Conservation (phyloP, 2,113 vertebrate species). For the Triplophysa rosa region DNA sequence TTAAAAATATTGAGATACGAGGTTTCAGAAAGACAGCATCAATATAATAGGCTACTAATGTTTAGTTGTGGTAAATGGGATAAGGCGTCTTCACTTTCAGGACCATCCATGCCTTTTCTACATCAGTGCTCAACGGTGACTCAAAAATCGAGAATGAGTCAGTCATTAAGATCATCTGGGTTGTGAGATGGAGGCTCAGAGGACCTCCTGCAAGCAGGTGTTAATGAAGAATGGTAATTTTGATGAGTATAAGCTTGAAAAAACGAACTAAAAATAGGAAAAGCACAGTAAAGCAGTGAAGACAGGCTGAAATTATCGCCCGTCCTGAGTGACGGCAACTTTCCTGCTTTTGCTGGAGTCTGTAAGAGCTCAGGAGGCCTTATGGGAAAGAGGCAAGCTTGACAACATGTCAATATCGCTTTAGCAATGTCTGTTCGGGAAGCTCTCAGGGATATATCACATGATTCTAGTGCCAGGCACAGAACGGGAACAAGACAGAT, state of each 20-base stretch:
- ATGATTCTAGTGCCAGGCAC: slow-evolving; percentile 60
- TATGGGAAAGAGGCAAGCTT: slow-evolving; percentile 72
- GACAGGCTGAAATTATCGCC: slow-evolving; percentile 73
- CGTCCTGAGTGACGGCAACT: slow-evolving; percentile 66
- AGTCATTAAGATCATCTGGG: slow-evolving; percentile 44
- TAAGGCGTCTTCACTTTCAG: not conserved
- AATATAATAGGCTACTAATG: not conserved
- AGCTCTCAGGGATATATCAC: slow-evolving; percentile 78
- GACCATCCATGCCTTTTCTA: slow-evolving; percentile 19
- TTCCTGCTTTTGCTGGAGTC: slow-evolving; percentile 70
- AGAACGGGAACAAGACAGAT: slow-evolving; percentile 61
- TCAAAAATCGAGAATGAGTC: slow-evolving; percentile 42
- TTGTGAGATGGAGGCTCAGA: slow-evolving; percentile 59
- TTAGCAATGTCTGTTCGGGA: slow-evolving; percentile 69
- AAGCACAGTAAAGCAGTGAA: slow-evolving; percentile 68
- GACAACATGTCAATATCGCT: slow-evolving; percentile 82
- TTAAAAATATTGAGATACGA: too few species aligned
- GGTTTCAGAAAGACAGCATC: too few species aligned
- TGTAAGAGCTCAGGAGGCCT: slow-evolving; percentile 74
- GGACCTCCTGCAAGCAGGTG: slow-evolving; percentile 69
- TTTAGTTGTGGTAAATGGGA: slow-evolving; percentile 17
- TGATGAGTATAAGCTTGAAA: slow-evolving; percentile 58
- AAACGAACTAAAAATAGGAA: slow-evolving; percentile 71
- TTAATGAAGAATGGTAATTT: slow-evolving; percentile 70
- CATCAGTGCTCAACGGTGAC: slow-evolving; percentile 26